Evolutionary conservation across 2,888 invertebrate genomes (phyloP).

Genomic region (Drosophila flavopinicola): DNA sequence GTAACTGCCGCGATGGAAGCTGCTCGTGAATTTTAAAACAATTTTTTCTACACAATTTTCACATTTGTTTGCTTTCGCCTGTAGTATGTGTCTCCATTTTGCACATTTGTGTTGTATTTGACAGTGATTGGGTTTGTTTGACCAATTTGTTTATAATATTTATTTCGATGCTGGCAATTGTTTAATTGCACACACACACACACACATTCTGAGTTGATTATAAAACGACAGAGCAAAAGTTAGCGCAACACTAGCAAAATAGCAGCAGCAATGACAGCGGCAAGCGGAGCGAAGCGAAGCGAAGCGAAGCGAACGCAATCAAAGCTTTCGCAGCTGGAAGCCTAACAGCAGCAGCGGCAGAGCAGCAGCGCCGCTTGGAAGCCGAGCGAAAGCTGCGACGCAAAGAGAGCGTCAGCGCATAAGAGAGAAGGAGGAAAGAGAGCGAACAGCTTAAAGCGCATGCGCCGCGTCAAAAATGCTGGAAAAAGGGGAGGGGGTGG

Average conservation of each 20-base stretch:
- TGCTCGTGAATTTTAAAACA: slow-evolving; percentile 75
- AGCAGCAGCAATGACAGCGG: slow-evolving; percentile 66
- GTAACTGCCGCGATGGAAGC: slow-evolving; percentile 65
- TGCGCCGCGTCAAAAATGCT: slow-evolving; percentile 66
- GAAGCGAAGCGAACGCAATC: slow-evolving; percentile 52
- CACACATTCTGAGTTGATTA: slow-evolving; percentile 67
- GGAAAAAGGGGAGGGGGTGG: slow-evolving; percentile 47
- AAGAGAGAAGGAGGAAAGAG: slow-evolving; percentile 32
- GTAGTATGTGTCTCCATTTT: background rate
- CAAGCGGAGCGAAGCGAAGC: slow-evolving; percentile 51
- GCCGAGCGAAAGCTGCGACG: slow-evolving; percentile 33
- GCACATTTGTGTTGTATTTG: background rate
- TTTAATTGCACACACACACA: slow-evolving; percentile 31
- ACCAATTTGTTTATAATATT: slow-evolving; percentile 23
- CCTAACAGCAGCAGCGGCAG: slow-evolving; percentile 33
- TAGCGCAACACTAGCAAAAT: slow-evolving; percentile 82
- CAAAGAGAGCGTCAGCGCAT: slow-evolving; percentile 1
- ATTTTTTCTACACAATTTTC: slow-evolving; percentile 64
- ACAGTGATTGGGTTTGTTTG: slow-evolving; percentile 29
- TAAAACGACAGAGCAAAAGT: slow-evolving; percentile 82
- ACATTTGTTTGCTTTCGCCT: slow-evolving; percentile 20
- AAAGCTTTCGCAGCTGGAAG: slow-evolving; percentile 66
- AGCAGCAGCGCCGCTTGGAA: slow-evolving; percentile 43
- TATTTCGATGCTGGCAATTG: slow-evolving; percentile 28
- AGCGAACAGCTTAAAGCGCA: slow-evolving; percentile 54